Percentiles rank a stretch among this genome's conserved stretches.
Evolutionary conservation across 2,888 invertebrate species (phyloP).

Genomic region (Beris chalybata): DNA sequence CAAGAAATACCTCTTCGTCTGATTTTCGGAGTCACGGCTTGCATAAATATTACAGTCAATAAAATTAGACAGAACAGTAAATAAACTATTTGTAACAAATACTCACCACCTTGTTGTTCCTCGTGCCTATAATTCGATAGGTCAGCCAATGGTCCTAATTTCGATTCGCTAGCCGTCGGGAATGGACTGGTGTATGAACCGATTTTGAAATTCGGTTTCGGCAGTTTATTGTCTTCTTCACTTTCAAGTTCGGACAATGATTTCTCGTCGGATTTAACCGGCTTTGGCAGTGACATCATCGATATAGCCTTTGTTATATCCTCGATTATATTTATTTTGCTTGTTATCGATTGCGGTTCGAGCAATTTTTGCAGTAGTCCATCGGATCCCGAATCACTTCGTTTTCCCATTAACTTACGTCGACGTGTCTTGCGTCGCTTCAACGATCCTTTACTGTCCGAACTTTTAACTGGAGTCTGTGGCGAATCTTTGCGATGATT

Average conservation of each 20-base stretch:
- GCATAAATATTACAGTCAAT: constrained; percentile 42
- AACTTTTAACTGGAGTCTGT: constrained; percentile 44
- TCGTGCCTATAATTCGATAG: constrained; percentile 54
- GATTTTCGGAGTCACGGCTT: constrained; percentile 53
- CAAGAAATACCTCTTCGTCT: constrained; percentile 45
- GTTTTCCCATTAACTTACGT: constrained; percentile 52
- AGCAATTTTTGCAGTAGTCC: constrained; percentile 60
- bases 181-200: constrained; percentile 61
- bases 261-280: constrained; percentile 26
- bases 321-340: constrained; percentile 62
- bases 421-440: constrained; percentile 53
- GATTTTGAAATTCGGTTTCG: constrained; percentile 68
- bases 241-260: constrained; percentile 70
- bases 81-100: not conserved
- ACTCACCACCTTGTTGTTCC: constrained; percentile 49
- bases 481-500: constrained; percentile 40
- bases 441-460: constrained; percentile 55
- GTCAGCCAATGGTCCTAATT: constrained; percentile 54
- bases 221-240: constrained; percentile 63
- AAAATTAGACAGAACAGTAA: not conserved
- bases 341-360: constrained; percentile 76
- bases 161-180: constrained; percentile 51
- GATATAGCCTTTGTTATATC: constrained; percentile 63
- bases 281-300: constrained; percentile 46
- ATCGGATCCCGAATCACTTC: constrained; percentile 64